These are phyloP conservation scores for Brachionus plicatilis DNA, from an alignment of 1,140 invertebrate species.

Conservation along the genomic window DNA sequence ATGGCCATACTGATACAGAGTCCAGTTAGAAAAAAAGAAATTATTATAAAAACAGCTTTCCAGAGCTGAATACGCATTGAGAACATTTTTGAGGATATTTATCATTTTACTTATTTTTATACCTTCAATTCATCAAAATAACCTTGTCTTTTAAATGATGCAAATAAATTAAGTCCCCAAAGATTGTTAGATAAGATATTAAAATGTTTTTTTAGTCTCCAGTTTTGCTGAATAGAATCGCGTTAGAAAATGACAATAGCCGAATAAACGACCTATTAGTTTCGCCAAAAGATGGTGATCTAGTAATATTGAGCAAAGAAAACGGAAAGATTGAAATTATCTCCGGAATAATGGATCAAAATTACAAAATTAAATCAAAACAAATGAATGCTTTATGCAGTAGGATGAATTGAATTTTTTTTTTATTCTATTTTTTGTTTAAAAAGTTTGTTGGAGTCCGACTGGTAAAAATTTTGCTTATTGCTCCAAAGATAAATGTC, in stretches of 20 bases:
- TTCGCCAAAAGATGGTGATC: background rate
- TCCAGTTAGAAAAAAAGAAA: slow-evolving; percentile 8
- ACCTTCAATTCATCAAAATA: background rate
- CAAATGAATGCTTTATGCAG: background rate
- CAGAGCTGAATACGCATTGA: background rate
- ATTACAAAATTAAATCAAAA: background rate
- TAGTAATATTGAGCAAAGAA: background rate
- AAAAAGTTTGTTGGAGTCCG: slow-evolving; percentile 20
- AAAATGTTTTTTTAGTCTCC: background rate
- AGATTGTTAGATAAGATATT: background rate
- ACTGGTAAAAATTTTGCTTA: background rate
- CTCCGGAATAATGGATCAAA: background rate
- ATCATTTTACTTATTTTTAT: background rate
- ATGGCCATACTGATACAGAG: background rate
- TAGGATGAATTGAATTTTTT: background rate
- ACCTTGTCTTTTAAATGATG: background rate
- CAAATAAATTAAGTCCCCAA: background rate
- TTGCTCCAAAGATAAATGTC: background rate
- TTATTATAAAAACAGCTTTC: background rate
- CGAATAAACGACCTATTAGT: background rate
- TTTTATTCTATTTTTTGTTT: background rate
- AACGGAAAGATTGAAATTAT: background rate
- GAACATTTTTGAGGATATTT: background rate
- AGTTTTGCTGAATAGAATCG: background rate
- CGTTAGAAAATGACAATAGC: background rate